phyloP scores from a whole-genome alignment of 2,113 vertebrate genomes.

The Forbesichthys agassizii region DNA sequence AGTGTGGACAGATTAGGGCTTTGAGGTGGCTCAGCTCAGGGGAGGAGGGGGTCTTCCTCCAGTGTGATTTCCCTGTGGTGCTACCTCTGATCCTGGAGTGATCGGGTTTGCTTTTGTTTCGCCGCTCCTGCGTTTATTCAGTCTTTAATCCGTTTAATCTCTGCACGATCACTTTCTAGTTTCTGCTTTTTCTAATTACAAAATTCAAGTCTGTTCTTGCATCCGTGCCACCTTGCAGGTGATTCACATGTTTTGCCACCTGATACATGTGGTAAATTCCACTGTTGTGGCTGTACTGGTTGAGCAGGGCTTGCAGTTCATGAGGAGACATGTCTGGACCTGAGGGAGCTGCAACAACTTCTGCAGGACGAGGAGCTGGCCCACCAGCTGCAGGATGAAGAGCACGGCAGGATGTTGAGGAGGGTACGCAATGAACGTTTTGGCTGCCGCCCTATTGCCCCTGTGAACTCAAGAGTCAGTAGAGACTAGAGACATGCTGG shows the following conservation, averaged over 20 bases:
- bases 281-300: not conserved
- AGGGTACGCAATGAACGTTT: conserved; percentile 30
- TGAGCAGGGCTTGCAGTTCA: conserved; percentile 25
- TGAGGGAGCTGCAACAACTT: conserved; percentile 72
- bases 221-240: not conserved
- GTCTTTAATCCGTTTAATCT: not conserved
- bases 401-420: conserved; percentile 56
- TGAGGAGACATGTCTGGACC: conserved; percentile 48
- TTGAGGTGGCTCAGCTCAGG: conserved; percentile 18
- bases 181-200: conserved; percentile 11
- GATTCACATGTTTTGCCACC: too few species aligned
- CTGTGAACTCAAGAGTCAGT: not conserved
- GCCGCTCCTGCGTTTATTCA: conserved; percentile 9
- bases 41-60: conserved; percentile 9
- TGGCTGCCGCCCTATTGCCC: too few species aligned
- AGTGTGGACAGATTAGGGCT: conserved; percentile 24
- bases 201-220: conserved; percentile 6
- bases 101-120: not conserved
- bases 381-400: conserved; percentile 69
- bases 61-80: conserved; percentile 19
- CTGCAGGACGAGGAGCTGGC: conserved; percentile 74
- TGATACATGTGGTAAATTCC: too few species aligned
- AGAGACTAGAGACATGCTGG: not conserved
- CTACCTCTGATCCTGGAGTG: conserved; percentile 8
- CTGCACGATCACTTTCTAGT: not conserved